Evolutionary conservation across 2,888 invertebrate genomes (phyloP), one percentile per base, ranked within the genome.

Genomic region (Drosophila bunnanda): DNA sequence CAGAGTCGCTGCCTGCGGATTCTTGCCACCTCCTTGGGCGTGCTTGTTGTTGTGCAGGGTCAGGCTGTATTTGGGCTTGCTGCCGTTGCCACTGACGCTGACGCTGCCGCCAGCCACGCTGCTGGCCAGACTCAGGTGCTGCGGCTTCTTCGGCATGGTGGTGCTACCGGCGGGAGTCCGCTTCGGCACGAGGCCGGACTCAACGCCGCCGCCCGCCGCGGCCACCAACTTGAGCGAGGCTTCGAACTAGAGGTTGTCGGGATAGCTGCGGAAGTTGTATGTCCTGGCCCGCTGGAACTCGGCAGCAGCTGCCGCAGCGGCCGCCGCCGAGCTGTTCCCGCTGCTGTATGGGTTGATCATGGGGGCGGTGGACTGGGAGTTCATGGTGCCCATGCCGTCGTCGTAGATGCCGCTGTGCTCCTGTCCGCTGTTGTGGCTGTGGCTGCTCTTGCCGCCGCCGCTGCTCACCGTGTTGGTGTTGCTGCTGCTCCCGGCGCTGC

Each of bases 241-340:
- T 89, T 91, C 90, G 91, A 91, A 92, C 92, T 91, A 91, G 86
- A 91, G 91, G 82, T 91, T 91, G 73, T 91, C 91, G 54, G 92
- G 92, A 82, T 92, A 91, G 67, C 92, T 91, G 67, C 92, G 92
- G 81, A 91, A 91, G 76, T 91, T 91, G 66, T 91, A 91, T 76
- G 92, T 91, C 89, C 91, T 90, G 71, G 91, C 90, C 61, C 92
- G 91, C 71, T 92, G 91, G 61, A 91, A 91, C 57, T 91, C 91
- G 60, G 89, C 81, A 13, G 90, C 77, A 55, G 82, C 91, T 71
- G 88, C 80, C 38, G 89, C 76, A 54, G 78, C 82, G 34, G 36
- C 62, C 70, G 68, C 56, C 20, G 82, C 56, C 20, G 82, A 85
- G 32, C 78, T 75, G 6, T 76, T 79, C 54, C 83, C 79, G 34